Percentiles rank a stretch among this genome's conserved stretches.
phyloP scores from a whole-genome alignment of 2,888 invertebrate species.

The Rhamnusium bicolor region DNA sequence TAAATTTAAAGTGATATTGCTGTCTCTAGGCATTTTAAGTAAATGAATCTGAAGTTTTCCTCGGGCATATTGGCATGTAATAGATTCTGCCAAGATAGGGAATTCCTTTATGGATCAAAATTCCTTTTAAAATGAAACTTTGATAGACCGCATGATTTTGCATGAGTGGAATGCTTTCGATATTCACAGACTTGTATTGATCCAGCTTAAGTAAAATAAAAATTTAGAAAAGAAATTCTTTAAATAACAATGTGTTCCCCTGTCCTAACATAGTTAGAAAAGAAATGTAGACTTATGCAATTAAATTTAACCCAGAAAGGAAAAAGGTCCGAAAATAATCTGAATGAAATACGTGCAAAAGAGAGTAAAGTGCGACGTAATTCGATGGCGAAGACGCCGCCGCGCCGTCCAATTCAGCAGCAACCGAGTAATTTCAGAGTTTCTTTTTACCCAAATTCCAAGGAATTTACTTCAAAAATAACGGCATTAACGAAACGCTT shows the following conservation, averaged over 20 bases:
- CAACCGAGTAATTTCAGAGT: slow-evolving; percentile 23
- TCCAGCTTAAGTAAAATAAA: slow-evolving; percentile 45
- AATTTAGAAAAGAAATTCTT: slow-evolving; percentile 46
- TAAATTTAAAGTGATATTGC: slow-evolving; percentile 12
- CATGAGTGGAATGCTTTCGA: slow-evolving; percentile 59
- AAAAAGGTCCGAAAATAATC: slow-evolving; percentile 14
- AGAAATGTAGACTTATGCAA: slow-evolving; percentile 16
- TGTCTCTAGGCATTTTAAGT: slow-evolving; percentile 47
- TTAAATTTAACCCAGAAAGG: slow-evolving; percentile 24
- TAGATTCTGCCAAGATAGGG: slow-evolving; percentile 59
- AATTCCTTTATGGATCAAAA: slow-evolving; percentile 61
- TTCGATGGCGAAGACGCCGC: slow-evolving; percentile 1
- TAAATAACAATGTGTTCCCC: slow-evolving; percentile 28
- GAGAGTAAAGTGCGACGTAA: slow-evolving; percentile 3
- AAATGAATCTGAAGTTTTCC: slow-evolving; percentile 55
- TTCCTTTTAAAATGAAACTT: slow-evolving; percentile 65
- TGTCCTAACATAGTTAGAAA: slow-evolving; percentile 27
- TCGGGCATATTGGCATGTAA: slow-evolving; percentile 57
- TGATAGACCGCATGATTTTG: slow-evolving; percentile 65
- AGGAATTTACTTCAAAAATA: slow-evolving; percentile 27
- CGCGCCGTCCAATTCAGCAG: slow-evolving; percentile 10
- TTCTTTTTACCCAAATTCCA: slow-evolving; percentile 28
- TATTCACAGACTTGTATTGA: slow-evolving; percentile 53
- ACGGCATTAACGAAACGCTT: slow-evolving; percentile 16
- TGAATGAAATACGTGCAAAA: background rate